These are phyloP conservation scores for Stenodera caucasica DNA, from an alignment of 2,888 invertebrate species.

Conservation along the genomic window DNA sequence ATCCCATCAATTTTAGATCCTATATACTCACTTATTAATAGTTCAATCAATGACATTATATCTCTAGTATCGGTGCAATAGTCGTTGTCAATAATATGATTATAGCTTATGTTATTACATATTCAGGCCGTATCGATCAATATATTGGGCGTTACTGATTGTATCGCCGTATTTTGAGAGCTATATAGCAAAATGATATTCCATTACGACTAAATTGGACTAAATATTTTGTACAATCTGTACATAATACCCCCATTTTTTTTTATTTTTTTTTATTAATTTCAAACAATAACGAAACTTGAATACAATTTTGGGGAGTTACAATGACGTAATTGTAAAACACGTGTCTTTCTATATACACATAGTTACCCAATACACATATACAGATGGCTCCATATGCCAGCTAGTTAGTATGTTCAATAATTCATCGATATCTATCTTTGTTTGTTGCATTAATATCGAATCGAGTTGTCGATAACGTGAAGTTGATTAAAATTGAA, in stretches of 20 bases:
- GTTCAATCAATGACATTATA: no score
- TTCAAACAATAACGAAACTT: neutral
- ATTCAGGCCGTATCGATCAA: conserved; percentile 4
- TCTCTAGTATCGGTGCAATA: neutral
- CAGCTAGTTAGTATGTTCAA: conserved; percentile 14
- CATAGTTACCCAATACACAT: conserved; percentile 5
- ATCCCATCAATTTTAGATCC: no score
- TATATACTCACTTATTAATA: no score
- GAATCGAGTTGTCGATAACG: neutral
- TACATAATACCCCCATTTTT: neutral
- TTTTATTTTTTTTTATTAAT: neutral
- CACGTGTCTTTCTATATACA: conserved; percentile 29
- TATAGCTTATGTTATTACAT: neutral
- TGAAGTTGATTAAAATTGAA: neutral
- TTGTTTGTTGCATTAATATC: neutral
- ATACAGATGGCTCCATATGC: conserved; percentile 26
- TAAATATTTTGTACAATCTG: conserved; percentile 3
- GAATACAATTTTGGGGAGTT: conserved; percentile 4
- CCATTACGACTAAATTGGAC: no score
- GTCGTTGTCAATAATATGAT: conserved; percentile 4
- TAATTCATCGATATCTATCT: neutral
- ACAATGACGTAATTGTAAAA: conserved; percentile 29
- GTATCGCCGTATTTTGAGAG: no score
- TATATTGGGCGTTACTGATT: conserved; percentile 8
- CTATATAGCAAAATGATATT: conserved; percentile 1